phyloP scores from a whole-genome alignment of 2,113 vertebrate genomes.

The Grallaria varia region DNA sequence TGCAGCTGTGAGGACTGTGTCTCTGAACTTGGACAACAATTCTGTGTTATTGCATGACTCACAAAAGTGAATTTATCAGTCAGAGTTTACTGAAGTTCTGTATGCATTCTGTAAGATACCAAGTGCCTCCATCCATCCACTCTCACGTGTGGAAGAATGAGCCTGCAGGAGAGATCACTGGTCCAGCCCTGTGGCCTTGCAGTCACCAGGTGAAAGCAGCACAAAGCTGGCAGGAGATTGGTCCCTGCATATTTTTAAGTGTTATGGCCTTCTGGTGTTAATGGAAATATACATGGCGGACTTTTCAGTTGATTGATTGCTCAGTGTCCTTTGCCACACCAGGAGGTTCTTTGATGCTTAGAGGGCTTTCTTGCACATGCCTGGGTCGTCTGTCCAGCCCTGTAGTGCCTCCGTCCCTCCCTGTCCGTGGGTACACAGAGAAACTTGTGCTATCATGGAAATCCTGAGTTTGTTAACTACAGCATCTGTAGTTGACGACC shows the following conservation, averaged over 20 bases:
- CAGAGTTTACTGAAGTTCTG: background rate
- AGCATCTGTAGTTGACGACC: background rate
- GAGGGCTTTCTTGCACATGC: background rate
- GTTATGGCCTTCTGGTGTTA: background rate
- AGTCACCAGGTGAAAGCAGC: background rate
- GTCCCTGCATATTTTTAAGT: too few relatives aligned
- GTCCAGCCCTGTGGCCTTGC: background rate
- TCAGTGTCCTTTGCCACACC: rapidly evolving
- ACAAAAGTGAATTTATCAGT: background rate
- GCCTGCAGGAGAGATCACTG: rapidly evolving
- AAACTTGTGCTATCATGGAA: background rate
- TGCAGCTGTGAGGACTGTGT: background rate
- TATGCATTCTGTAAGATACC: background rate
- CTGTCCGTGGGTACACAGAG: too few relatives aligned
- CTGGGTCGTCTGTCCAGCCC: background rate
- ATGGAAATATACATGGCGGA: background rate
- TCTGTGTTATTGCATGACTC: background rate
- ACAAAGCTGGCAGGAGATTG: background rate
- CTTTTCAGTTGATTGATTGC: background rate
- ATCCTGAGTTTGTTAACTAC: background rate
- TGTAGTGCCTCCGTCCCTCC: background rate
- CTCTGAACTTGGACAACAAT: background rate
- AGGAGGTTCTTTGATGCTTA: background rate
- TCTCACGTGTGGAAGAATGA: rapidly evolving
- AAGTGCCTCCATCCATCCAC: rapidly evolving